Evolutionary conservation across 2,113 vertebrate genomes (phyloP).

Genomic region (Clarias gariepinus): DNA sequence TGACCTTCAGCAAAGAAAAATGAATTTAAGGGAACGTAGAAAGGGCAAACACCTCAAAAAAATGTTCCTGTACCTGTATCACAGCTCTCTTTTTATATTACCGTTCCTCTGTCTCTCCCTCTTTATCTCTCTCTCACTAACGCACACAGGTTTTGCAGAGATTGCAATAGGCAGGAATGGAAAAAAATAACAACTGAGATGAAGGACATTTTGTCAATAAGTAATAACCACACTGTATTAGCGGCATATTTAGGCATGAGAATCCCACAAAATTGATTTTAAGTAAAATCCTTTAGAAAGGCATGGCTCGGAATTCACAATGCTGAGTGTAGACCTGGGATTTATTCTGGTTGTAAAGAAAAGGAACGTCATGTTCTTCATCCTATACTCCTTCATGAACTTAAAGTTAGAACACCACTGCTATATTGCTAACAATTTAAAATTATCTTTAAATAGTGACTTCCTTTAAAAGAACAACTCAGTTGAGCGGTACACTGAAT

Average conservation of each 20-base stretch:
- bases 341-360: conserved; percentile 14
- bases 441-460: background rate
- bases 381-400: background rate
- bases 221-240: conserved; percentile 61
- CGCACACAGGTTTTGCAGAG: conserved; percentile 14
- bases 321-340: background rate
- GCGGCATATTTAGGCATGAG: conserved; percentile 57
- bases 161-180: conserved; percentile 30
- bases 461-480: conserved; percentile 10
- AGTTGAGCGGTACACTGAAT: background rate
- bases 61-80: background rate
- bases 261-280: conserved; percentile 56
- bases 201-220: conserved; percentile 63
- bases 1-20: conserved; percentile 27
- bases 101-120: conserved; percentile 49
- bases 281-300: conserved; percentile 53
- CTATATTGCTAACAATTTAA: background rate
- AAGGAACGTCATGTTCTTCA: background rate
- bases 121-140: conserved; percentile 38
- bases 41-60: background rate
- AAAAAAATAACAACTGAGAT: conserved; percentile 37
- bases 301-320: conserved; percentile 34
- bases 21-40: conserved; percentile 11
- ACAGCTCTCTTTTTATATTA: conserved; percentile 42
- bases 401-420: background rate